Percentiles rank a stretch among this genome's conserved stretches.
phyloP scores from a whole-genome alignment of 2,888 invertebrate species.

The Entomobrya proxima region DNA sequence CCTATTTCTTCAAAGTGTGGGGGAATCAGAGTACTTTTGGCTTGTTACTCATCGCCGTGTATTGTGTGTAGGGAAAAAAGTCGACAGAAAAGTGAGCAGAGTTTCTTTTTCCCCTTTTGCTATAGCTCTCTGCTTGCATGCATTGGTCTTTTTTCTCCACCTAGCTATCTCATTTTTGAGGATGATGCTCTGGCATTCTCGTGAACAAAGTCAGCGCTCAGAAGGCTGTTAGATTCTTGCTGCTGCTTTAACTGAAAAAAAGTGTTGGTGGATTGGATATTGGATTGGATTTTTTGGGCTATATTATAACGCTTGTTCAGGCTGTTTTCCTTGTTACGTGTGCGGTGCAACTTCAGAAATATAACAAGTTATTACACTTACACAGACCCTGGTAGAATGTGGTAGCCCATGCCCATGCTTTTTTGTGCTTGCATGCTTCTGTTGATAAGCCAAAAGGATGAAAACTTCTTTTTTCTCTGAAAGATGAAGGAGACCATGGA shows the following conservation, averaged over 20 bases:
- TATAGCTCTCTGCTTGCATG: too few species aligned
- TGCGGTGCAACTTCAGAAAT: conserved; percentile 9
- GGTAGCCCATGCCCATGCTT: too few species aligned
- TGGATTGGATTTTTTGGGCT: conserved; percentile 23
- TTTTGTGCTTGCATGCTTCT: background rate
- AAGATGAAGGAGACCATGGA: conserved; percentile 1
- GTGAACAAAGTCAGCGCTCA: background rate
- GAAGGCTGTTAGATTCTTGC: too few species aligned
- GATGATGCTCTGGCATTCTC: background rate
- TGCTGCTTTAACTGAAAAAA: conserved; percentile 22
- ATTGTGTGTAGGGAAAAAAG: too few species aligned
- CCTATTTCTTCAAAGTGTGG: too few species aligned
- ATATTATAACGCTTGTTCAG: background rate
- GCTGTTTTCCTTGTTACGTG: background rate
- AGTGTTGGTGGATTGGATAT: conserved; percentile 30
- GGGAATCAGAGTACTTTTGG: conserved; percentile 29
- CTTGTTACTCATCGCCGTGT: background rate
- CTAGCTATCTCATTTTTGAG: background rate
- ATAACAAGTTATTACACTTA: conserved; percentile 17
- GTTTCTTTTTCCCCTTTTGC: too few species aligned
- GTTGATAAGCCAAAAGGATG: conserved; percentile 35
- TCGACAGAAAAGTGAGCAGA: too few species aligned
- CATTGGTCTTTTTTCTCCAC: background rate
- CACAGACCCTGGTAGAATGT: background rate
- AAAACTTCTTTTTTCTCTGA: conserved; percentile 18